Percentiles rank a stretch among this genome's conserved stretches.
phyloP scores from a whole-genome alignment of 2,888 invertebrate species.

The Rugalucina vietnamica region DNA sequence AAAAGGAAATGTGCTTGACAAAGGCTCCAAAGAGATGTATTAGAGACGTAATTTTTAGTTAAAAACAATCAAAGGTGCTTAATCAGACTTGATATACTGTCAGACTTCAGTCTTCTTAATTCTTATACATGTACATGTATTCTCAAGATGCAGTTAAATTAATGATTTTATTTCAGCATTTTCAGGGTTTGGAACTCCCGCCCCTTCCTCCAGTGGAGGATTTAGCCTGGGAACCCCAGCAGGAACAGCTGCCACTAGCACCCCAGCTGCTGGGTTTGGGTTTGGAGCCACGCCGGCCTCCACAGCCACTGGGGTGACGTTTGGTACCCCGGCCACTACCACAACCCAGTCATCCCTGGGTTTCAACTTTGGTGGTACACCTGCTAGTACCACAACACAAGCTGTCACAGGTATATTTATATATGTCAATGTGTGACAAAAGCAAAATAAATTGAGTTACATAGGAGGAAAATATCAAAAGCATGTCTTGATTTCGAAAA shows the following conservation, averaged over 20 bases:
- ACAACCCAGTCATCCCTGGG: neutral
- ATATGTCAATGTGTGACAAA: no score
- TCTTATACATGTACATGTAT: no score
- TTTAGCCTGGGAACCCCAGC: conserved; percentile 62
- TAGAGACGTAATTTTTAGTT: no score
- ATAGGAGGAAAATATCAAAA: no score
- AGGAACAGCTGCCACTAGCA: conserved; percentile 8
- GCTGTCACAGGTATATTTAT: conserved; percentile 14
- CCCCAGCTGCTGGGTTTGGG: conserved; percentile 36
- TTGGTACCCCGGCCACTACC: conserved; percentile 15
- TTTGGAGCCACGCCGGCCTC: conserved; percentile 57
- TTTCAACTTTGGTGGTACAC: neutral
- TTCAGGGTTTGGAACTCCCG: conserved; percentile 21
- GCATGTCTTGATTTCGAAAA: no score
- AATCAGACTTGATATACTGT: no score
- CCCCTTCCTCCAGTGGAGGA: conserved; percentile 32
- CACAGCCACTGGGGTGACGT: conserved; percentile 15
- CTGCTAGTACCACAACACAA: conserved; percentile 18
- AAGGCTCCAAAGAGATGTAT: no score
- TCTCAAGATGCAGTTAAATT: no score
- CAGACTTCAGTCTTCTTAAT: no score
- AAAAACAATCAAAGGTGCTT: no score
- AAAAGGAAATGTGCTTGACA: no score
- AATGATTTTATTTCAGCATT: neutral
- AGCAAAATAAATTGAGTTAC: no score